Conservation (phyloP, 1,140 invertebrate genomes). For the Drosophila grimshawi region DNA sequence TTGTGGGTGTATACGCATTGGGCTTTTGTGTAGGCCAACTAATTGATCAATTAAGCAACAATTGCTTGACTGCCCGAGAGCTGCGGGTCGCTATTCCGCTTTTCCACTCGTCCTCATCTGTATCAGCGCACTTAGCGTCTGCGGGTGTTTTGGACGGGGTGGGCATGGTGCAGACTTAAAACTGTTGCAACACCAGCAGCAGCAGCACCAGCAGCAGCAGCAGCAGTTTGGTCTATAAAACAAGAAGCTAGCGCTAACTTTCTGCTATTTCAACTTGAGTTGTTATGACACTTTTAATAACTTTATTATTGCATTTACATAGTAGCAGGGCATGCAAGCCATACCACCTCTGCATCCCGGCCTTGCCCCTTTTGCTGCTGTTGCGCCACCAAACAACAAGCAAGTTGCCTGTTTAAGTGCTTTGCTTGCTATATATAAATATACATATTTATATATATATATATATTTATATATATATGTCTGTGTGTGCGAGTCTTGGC, state of each 20-base stretch:
- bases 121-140: slow-evolving; percentile 17
- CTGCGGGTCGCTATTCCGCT: slow-evolving; percentile 53
- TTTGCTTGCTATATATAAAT: slow-evolving; percentile 1
- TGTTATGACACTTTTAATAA: slow-evolving; percentile 85
- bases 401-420: slow-evolving; percentile 61
- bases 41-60: slow-evolving; percentile 83
- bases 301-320: slow-evolving; percentile 84
- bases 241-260: slow-evolving; percentile 73
- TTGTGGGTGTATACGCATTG: slow-evolving; percentile 17
- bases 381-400: slow-evolving; percentile 35
- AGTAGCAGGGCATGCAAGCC: slow-evolving; percentile 58
- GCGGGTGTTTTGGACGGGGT: neutral
- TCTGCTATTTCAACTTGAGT: slow-evolving; percentile 83
- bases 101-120: slow-evolving; percentile 26
- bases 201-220: slow-evolving; percentile 8
- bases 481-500: slow-evolving; percentile 6
- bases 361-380: neutral
- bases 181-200: slow-evolving; percentile 8
- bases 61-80: slow-evolving; percentile 67
- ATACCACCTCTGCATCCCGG: neutral
- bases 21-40: slow-evolving; percentile 62
- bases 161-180: neutral
- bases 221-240: slow-evolving; percentile 52
- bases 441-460: slow-evolving; percentile 4
- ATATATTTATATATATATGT: slow-evolving; percentile 8